These are phyloP conservation scores for Tragopan temminckii DNA, from an alignment of 2,797 vertebrate genomes.

Conservation along the genomic window DNA sequence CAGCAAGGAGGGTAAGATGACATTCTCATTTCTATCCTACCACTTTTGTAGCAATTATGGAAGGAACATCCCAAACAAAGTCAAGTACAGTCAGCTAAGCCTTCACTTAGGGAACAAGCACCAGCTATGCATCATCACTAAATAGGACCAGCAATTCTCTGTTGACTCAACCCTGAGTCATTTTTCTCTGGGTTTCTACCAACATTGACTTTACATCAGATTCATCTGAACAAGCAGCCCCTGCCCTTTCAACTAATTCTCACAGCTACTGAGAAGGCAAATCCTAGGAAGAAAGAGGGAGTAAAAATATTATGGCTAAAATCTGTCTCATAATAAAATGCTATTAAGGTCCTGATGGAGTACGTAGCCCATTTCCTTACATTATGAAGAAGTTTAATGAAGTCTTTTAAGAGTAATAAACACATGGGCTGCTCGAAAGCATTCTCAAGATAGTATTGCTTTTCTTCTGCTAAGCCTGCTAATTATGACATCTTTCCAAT, in stretches of 20 bases:
- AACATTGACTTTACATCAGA: neutral
- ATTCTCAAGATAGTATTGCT: neutral
- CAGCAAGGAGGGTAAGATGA: neutral
- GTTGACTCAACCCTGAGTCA: slow-evolving; percentile 24
- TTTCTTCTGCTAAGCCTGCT: neutral
- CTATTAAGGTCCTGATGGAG: neutral
- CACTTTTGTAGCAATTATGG: neutral
- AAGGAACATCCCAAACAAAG: neutral
- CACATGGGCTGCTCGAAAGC: neutral
- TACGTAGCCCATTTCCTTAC: neutral
- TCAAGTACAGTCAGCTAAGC: neutral
- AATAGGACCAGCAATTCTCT: neutral
- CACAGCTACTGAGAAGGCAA: neutral
- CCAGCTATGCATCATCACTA: neutral
- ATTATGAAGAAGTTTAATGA: neutral
- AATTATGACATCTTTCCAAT: neutral
- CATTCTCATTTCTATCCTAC: neutral
- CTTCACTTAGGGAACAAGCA: neutral
- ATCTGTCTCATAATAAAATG: neutral
- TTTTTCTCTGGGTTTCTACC: neutral
- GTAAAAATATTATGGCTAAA: neutral
- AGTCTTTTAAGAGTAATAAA: slow-evolving; percentile 6
- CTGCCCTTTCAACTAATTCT: neutral
- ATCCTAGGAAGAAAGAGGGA: neutral
- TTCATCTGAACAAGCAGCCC: neutral